Conservation (phyloP, 2,113 vertebrate species). For the Neogobius melanostomus region DNA sequence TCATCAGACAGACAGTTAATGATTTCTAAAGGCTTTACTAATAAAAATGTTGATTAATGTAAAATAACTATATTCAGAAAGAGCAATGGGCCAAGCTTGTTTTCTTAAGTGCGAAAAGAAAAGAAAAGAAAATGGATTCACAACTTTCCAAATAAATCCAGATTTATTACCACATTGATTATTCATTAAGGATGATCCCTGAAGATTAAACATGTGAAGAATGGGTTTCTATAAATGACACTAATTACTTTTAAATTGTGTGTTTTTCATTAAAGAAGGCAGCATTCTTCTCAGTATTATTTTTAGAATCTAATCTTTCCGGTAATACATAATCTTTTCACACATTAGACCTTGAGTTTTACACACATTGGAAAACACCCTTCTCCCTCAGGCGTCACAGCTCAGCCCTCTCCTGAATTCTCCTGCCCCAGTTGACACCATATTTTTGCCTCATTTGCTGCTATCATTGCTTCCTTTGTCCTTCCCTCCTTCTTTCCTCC, state of each 20-base stretch:
- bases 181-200: neutral
- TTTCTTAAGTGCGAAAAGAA: neutral
- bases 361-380: conserved; percentile 8
- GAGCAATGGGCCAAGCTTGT: neutral
- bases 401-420: neutral
- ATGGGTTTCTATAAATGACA: neutral
- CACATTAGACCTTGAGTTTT: conserved; percentile 9
- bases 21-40: too few relatives aligned
- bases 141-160: neutral
- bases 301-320: conserved; percentile 29
- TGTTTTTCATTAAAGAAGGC: conserved; percentile 5
- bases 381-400: conserved; percentile 6
- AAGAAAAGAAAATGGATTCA: neutral
- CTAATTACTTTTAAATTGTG: conserved; percentile 2
- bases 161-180: conserved; percentile 3
- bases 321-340: conserved; percentile 33
- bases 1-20: too few relatives aligned
- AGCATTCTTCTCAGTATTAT: conserved; percentile 6
- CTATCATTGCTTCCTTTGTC: neutral
- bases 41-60: too few relatives aligned
- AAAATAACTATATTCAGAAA: neutral
- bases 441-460: neutral
- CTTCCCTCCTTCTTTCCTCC: conserved; percentile 41
- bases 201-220: neutral
- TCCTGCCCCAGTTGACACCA: conserved; percentile 31